Evolutionary conservation across 2,797 vertebrate genomes (phyloP).

Genomic region (Caiman crocodilus): DNA sequence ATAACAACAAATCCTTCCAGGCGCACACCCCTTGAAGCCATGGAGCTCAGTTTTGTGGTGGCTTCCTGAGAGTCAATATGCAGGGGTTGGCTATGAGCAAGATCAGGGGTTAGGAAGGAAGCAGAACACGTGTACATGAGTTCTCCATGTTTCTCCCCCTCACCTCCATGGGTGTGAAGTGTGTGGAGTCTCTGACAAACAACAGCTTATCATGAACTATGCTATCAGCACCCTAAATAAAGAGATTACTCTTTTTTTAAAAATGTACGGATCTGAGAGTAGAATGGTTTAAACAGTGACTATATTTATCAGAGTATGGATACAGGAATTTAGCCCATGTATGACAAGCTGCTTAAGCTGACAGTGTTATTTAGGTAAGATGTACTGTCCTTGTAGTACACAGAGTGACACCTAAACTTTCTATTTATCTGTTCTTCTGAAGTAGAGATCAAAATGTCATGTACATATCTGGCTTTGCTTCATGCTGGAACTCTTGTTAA

Average conservation of each 20-base stretch:
- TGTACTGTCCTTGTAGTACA: neutral
- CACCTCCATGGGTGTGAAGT: neutral
- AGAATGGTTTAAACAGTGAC: neutral
- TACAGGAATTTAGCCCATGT: neutral
- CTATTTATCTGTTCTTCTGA: neutral
- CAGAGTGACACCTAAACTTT: neutral
- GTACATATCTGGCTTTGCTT: neutral
- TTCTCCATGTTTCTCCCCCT: neutral
- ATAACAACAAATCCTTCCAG: neutral
- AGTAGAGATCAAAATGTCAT: neutral
- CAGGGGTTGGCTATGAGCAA: neutral
- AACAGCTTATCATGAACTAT: neutral
- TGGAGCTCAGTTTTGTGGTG: neutral
- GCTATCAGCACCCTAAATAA: neutral
- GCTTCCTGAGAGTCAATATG: neutral
- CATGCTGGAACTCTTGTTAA: neutral
- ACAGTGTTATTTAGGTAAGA: neutral
- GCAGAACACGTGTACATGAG: neutral
- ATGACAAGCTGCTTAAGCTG: neutral
- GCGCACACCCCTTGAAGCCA: neutral
- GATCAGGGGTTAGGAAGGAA: neutral
- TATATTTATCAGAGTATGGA: neutral
- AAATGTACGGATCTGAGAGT: neutral
- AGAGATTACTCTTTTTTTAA: neutral
- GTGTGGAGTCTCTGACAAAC: neutral